Percentiles rank a stretch among this genome's conserved stretches.
Conservation (phyloP, 2,797 vertebrate genomes). For the Sebastes ruberrimus region DNA sequence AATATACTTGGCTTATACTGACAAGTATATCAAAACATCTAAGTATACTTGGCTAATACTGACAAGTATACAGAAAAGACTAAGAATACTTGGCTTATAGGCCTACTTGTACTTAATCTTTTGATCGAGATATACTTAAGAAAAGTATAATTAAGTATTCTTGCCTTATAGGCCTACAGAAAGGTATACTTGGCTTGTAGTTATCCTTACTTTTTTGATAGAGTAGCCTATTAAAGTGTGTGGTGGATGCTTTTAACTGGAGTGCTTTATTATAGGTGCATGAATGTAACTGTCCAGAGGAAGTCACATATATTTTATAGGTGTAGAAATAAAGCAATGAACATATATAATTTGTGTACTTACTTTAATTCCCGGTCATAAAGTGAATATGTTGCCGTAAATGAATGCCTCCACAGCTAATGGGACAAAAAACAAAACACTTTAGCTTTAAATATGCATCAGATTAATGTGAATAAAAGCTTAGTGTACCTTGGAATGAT, state of each 20-base stretch:
- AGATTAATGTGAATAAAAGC: not conserved
- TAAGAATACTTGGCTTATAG: no score
- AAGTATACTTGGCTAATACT: no score
- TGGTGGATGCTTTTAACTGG: not conserved
- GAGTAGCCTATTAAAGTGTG: no score
- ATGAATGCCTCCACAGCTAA: constrained; percentile 95
- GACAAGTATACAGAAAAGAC: no score
- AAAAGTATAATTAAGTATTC: no score
- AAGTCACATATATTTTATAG: not conserved
- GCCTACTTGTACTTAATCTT: no score
- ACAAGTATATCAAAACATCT: no score
- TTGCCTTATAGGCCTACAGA: no score
- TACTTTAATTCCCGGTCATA: constrained; percentile 84
- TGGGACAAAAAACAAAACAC: not conserved
- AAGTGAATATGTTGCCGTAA: constrained; percentile 89
- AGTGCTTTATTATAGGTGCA: not conserved
- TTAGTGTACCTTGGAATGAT: constrained; percentile 88
- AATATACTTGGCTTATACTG: no score
- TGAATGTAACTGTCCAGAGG: not conserved
- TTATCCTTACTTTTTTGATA: no score
- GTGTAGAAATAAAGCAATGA: not conserved
- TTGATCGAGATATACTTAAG: no score
- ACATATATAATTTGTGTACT: constrained; percentile 26
- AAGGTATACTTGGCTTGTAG: no score
- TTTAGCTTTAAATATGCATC: not conserved